Percentiles rank a stretch among this genome's conserved stretches.
Conservation (phyloP, 2,113 vertebrate genomes). For the Mola mola region DNA sequence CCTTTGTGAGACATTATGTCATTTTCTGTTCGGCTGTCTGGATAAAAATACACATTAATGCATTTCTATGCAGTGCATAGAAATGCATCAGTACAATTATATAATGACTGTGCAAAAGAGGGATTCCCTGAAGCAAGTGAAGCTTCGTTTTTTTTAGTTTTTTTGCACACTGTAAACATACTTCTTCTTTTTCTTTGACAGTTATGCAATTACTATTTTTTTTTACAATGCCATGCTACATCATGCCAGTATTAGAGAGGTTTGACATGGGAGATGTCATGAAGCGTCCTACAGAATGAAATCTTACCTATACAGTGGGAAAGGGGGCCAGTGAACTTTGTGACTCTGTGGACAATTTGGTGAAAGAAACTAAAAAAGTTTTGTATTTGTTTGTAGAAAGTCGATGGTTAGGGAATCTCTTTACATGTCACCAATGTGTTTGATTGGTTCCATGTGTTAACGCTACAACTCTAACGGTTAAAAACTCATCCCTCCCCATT, state of each 20-base stretch:
- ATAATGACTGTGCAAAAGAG: conserved; percentile 20
- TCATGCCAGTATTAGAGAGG: conserved; percentile 4
- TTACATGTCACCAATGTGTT: too few relatives aligned
- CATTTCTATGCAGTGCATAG: too few relatives aligned
- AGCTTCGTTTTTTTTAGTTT: conserved; percentile 20
- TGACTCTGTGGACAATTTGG: too few relatives aligned
- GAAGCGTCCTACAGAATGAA: background rate
- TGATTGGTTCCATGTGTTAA: too few relatives aligned
- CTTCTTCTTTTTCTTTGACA: conserved; percentile 1
- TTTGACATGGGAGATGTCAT: background rate
- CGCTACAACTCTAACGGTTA: too few relatives aligned
- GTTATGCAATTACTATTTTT: background rate
- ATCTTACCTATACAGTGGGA: background rate
- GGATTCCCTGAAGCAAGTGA: conserved; percentile 36
- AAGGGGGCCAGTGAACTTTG: too few relatives aligned
- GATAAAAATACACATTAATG: conserved; percentile 17
- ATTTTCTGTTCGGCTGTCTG: conserved; percentile 19
- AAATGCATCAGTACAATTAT: conserved; percentile 41
- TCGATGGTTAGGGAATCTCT: too few relatives aligned
- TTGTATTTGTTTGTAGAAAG: too few relatives aligned
- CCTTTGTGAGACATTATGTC: conserved; percentile 16
- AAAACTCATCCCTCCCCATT: too few relatives aligned
- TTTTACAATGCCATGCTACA: conserved; percentile 22
- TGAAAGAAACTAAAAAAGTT: too few relatives aligned
- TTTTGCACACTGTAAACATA: conserved; percentile 30